Evolutionary conservation across 2,113 vertebrate genomes (phyloP).

Genomic region (Sceloporus tristichus): DNA sequence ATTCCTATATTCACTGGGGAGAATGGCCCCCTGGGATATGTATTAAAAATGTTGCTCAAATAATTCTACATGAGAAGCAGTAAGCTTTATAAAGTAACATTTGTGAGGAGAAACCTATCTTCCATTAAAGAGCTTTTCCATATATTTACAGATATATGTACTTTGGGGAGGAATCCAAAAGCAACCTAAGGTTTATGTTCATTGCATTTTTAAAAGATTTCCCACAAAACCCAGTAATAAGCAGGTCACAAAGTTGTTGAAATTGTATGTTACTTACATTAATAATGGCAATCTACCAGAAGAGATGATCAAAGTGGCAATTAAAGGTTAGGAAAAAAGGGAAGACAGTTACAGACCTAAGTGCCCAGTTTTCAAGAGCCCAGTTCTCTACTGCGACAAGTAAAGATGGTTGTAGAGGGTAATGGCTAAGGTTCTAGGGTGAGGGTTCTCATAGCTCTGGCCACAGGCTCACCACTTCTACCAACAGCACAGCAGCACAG

Average conservation of each 20-base stretch:
- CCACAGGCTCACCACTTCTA: too few relatives aligned
- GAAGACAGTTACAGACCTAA: neutral
- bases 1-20: neutral
- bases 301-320: slow-evolving; percentile 25
- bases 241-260: slow-evolving; percentile 29
- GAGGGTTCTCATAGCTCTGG: too few relatives aligned
- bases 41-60: slow-evolving; percentile 39
- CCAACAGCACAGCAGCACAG: too few relatives aligned
- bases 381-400: neutral
- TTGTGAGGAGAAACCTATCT: neutral
- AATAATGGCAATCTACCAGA: neutral
- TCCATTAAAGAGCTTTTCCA: slow-evolving; percentile 19
- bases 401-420: neutral
- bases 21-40: neutral
- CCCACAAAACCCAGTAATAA: neutral
- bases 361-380: neutral
- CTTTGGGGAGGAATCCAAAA: neutral
- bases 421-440: too few relatives aligned
- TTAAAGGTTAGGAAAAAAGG: neutral
- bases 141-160: slow-evolving; percentile 32
- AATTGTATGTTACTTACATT: slow-evolving; percentile 22
- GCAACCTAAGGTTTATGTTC: slow-evolving; percentile 10
- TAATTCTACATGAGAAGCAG: slow-evolving; percentile 26
- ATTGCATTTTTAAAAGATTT: slow-evolving; percentile 37
- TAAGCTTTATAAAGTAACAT: slow-evolving; percentile 10